Percentiles rank a stretch among this genome's conserved stretches.
phyloP scores from a whole-genome alignment of 2,113 vertebrate species.

The Myocastor coypus region DNA sequence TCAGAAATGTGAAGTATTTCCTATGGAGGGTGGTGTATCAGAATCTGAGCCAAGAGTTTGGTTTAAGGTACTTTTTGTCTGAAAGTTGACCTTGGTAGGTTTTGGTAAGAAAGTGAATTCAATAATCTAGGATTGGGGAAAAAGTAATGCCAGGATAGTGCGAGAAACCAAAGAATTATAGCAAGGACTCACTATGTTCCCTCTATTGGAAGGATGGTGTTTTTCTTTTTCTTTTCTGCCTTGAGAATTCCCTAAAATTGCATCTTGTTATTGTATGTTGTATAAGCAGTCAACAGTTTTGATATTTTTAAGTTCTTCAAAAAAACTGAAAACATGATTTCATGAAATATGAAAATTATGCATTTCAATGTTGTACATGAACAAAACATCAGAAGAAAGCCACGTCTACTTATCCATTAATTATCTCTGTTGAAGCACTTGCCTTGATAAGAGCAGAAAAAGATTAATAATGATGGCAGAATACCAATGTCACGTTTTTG shows the following conservation, averaged over 20 bases:
- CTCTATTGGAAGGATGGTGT: not conserved
- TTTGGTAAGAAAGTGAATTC: not conserved
- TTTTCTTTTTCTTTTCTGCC: not conserved
- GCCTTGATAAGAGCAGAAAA: not conserved
- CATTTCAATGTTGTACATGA: slow-evolving; percentile 4
- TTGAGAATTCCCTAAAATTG: not conserved
- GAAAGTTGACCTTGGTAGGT: not conserved
- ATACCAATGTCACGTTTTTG: not conserved
- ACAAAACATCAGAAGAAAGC: not conserved
- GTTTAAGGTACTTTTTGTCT: not conserved
- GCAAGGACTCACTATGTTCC: not conserved
- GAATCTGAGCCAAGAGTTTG: not conserved
- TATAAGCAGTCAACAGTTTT: not conserved
- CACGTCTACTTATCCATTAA: not conserved
- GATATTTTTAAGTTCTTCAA: not conserved
- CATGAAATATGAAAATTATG: not conserved
- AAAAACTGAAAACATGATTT: not conserved
- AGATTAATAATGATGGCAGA: not conserved
- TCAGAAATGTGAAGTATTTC: not conserved
- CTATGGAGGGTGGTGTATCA: not conserved
- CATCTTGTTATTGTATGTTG: not conserved
- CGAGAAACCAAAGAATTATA: not conserved
- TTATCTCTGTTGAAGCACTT: not conserved
- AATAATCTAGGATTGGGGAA: not conserved
- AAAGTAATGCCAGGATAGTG: not conserved